phyloP scores from a whole-genome alignment of 2,113 vertebrate species.

The Synodontis membranacea region DNA sequence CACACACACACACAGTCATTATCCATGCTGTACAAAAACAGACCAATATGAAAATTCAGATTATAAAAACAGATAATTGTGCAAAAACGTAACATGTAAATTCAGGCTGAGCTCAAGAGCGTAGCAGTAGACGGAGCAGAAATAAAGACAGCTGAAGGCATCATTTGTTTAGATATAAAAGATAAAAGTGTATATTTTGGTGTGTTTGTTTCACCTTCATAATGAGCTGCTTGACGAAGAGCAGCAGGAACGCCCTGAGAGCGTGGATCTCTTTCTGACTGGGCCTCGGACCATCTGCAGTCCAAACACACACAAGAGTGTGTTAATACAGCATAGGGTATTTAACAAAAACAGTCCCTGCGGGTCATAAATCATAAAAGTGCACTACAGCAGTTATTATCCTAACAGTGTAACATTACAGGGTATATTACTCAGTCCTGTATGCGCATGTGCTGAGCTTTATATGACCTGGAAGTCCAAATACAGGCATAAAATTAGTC shows the following conservation, averaged over 20 bases:
- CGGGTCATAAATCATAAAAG: too few relatives aligned
- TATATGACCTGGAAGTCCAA: neutral
- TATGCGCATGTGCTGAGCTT: neutral
- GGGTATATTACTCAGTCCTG: too few relatives aligned
- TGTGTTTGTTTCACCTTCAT: constrained; percentile 82
- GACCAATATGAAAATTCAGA: neutral
- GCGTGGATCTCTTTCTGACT: constrained; percentile 89
- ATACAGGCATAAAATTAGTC: neutral
- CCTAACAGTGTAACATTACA: too few relatives aligned
- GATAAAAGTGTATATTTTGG: neutral
- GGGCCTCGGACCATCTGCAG: constrained; percentile 89
- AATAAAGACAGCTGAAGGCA: neutral
- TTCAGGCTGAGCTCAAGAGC: neutral
- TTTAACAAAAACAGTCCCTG: neutral
- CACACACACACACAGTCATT: neutral
- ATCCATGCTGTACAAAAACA: neutral
- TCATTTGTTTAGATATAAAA: neutral
- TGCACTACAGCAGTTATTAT: too few relatives aligned
- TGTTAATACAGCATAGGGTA: neutral
- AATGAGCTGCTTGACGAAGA: constrained; percentile 96
- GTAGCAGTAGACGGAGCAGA: neutral
- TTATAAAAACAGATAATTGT: neutral
- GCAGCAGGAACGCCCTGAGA: constrained; percentile 87
- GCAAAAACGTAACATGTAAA: neutral
- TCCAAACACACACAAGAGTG: constrained; percentile 34